These are phyloP conservation scores for Morpho deidamia DNA, from an alignment of 2,888 invertebrate species.

Conservation along the genomic window DNA sequence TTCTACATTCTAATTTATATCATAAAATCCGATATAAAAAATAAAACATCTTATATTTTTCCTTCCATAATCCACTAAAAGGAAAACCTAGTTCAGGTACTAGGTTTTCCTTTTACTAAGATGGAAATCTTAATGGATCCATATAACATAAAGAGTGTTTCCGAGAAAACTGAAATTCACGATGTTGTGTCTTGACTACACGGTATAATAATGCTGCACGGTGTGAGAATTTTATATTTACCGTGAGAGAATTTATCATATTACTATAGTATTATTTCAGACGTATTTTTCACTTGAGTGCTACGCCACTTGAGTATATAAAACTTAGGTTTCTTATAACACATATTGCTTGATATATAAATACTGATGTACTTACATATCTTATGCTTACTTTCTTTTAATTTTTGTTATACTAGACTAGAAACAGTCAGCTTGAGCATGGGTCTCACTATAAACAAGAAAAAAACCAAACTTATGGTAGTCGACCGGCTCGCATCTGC, in stretches of 20 bases:
- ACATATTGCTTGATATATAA: too few relatives aligned
- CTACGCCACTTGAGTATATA: too few relatives aligned
- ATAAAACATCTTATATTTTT: slow-evolving; percentile 22
- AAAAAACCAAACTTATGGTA: too few relatives aligned
- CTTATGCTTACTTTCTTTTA: too few relatives aligned
- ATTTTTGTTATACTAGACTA: too few relatives aligned
- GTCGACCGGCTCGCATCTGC: too few relatives aligned
- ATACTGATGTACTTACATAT: too few relatives aligned
- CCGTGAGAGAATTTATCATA: slow-evolving; percentile 5
- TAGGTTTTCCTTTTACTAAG: slow-evolving; percentile 20
- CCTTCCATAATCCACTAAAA: not conserved
- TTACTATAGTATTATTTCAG: not conserved
- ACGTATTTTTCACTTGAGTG: not conserved
- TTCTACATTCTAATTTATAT: too few relatives aligned
- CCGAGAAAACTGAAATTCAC: slow-evolving; percentile 10
- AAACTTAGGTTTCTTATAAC: too few relatives aligned
- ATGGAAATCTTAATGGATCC: slow-evolving; percentile 24
- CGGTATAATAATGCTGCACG: slow-evolving; percentile 1
- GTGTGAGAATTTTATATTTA: slow-evolving; percentile 4
- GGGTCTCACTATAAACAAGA: too few relatives aligned
- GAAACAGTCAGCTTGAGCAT: too few relatives aligned
- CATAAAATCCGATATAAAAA: not conserved
- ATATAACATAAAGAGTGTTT: slow-evolving; percentile 5
- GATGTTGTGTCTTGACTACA: slow-evolving; percentile 11
- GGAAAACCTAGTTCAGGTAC: slow-evolving; percentile 3